phyloP scores from a whole-genome alignment of 2,113 vertebrate species.

The Mobula hypostoma region DNA sequence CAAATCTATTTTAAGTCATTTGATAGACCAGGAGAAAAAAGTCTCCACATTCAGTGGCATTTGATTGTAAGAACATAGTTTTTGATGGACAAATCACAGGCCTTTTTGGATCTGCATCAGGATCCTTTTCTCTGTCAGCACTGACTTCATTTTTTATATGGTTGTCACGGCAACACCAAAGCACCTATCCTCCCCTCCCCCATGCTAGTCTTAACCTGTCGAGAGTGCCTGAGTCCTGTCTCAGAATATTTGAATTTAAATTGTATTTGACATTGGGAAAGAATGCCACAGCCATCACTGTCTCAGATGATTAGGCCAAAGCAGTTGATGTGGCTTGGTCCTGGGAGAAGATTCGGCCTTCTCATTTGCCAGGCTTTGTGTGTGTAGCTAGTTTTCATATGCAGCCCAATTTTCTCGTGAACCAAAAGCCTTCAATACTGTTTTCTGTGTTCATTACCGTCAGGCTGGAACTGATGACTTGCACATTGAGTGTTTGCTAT shows the following conservation, averaged over 20 bases:
- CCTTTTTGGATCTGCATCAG: neutral
- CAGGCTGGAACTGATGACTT: neutral
- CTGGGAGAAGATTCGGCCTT: neutral
- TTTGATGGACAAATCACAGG: neutral
- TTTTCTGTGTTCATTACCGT: neutral
- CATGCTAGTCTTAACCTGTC: neutral
- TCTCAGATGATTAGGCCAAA: neutral
- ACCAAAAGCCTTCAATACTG: neutral
- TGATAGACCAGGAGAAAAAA: neutral
- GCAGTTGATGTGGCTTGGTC: neutral
- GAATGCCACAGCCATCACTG: too few species aligned
- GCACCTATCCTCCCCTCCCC: neutral
- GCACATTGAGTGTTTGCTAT: too few species aligned
- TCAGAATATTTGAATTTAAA: slow-evolving; percentile 14
- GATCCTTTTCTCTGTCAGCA: neutral
- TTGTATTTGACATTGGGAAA: neutral
- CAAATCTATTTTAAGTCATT: neutral
- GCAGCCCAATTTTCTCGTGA: neutral
- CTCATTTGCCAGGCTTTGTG: neutral
- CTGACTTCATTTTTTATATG: neutral
- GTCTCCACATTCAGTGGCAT: neutral
- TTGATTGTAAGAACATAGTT: neutral
- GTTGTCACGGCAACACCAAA: neutral
- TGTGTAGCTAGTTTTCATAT: neutral
- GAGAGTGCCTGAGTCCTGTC: neutral